phyloP scores from a whole-genome alignment of 1,140 invertebrate genomes.

The Homalodisca vitripennis region DNA sequence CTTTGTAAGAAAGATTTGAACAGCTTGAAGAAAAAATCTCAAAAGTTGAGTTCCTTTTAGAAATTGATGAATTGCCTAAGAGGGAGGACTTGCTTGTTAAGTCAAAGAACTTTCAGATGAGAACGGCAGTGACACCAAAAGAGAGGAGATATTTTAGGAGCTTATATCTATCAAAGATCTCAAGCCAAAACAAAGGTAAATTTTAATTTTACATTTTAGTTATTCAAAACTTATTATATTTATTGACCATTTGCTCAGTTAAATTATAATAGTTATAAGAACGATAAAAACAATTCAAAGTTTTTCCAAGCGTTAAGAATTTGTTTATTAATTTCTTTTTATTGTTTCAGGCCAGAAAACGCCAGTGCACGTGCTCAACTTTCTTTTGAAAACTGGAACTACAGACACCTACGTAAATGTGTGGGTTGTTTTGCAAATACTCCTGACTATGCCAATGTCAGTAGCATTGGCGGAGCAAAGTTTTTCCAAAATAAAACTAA shows the following conservation, averaged over 20 bases:
- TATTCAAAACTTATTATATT: conserved; percentile 8
- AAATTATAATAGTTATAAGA: not conserved
- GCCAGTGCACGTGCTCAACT: not conserved
- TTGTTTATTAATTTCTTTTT: not conserved
- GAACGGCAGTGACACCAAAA: not conserved
- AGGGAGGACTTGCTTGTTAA: conserved; percentile 7
- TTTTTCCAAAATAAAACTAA: not conserved
- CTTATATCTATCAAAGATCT: conserved; percentile 13
- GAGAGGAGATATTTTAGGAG: conserved; percentile 7
- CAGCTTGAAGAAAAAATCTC: not conserved
- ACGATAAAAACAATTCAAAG: not conserved
- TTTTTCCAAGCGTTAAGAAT: not conserved
- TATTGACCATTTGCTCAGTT: not conserved
- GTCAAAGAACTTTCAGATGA: conserved; percentile 8
- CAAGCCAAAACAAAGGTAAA: conserved; percentile 5
- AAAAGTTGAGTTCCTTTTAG: conserved; percentile 10
- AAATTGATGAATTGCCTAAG: conserved; percentile 16
- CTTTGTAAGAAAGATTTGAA: not conserved
- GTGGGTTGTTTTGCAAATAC: not conserved
- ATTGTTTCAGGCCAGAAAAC: not conserved
- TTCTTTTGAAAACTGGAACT: conserved; percentile 3
- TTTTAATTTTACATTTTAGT: conserved; percentile 3
- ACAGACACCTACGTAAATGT: conserved; percentile 9
- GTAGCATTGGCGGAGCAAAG: not conserved
- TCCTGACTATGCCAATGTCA: conserved; percentile 8